Conservation (phyloP, 2,797 vertebrate species). For the Sparus aurata region DNA sequence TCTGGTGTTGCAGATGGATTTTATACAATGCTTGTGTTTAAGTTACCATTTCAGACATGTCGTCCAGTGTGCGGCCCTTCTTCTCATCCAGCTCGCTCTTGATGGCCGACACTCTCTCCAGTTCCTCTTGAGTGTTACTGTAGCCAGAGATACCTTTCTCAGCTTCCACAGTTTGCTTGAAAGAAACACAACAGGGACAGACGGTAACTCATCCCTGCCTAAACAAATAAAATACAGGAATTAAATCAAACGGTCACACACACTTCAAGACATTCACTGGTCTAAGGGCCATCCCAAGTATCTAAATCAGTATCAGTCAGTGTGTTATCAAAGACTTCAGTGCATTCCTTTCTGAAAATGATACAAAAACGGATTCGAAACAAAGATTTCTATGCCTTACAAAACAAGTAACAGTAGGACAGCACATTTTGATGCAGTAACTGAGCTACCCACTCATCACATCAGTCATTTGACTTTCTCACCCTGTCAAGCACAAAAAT, state of each 20-base stretch:
- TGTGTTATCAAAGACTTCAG: not conserved
- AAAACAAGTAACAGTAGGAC: not conserved
- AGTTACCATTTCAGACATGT: conserved; percentile 97
- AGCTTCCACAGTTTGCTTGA: conserved; percentile 92
- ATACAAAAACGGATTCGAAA: not conserved
- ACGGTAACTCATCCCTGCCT: not conserved
- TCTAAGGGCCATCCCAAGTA: not conserved
- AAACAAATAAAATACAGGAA: not conserved
- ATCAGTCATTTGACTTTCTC: conserved; percentile 8
- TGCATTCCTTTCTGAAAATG: not conserved
- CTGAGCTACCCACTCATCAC: conserved; percentile 13
- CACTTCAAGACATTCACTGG: not conserved
- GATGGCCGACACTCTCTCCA: conserved; percentile 94
- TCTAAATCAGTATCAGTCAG: not conserved
- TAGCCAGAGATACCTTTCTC: conserved; percentile 96
- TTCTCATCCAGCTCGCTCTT: conserved; percentile 96
- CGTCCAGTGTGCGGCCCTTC: conserved; percentile 93
- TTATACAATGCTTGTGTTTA: not conserved
- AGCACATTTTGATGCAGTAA: not conserved
- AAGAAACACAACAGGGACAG: conserved; percentile 57
- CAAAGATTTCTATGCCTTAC: not conserved
- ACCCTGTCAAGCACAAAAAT: too few relatives aligned
- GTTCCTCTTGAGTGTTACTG: conserved; percentile 95
- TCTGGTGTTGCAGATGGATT: not conserved
- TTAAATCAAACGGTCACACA: not conserved